Evolutionary conservation across 2,797 vertebrate genomes (phyloP).

Genomic region (Gambelia wislizenii): DNA sequence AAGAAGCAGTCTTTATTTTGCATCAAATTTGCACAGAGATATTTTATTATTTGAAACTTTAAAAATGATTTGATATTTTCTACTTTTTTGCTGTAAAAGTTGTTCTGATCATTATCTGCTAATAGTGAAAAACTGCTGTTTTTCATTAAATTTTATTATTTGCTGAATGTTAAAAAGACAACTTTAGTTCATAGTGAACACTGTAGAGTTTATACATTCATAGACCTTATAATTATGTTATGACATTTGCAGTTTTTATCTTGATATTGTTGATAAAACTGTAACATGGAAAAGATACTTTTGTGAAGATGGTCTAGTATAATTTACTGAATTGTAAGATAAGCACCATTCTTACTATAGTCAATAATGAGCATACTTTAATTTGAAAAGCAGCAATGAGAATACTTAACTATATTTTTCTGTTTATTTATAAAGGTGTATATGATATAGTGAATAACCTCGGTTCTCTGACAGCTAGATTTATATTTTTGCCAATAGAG

Average conservation of each 20-base stretch:
- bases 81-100: neutral
- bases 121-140: neutral
- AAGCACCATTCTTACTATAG: too few relatives aligned
- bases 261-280: neutral
- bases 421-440: constrained; percentile 78
- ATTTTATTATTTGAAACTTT: neutral
- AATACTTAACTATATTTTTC: neutral
- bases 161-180: neutral
- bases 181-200: neutral
- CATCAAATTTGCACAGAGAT: neutral
- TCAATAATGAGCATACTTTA: neutral
- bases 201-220: neutral
- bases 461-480: constrained; percentile 96
- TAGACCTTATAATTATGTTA: neutral
- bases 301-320: neutral
- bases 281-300: neutral
- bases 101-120: neutral
- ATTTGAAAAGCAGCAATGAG: neutral
- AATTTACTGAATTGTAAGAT: neutral
- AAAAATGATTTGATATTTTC: neutral
- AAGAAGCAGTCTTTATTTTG: neutral
- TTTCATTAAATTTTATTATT: neutral
- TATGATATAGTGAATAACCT: constrained; percentile 97
- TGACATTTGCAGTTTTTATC: too few relatives aligned
- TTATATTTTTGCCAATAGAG: constrained; percentile 95